Evolutionary conservation across 2,113 vertebrate genomes (phyloP).

Genomic region (Cavia aperea): DNA sequence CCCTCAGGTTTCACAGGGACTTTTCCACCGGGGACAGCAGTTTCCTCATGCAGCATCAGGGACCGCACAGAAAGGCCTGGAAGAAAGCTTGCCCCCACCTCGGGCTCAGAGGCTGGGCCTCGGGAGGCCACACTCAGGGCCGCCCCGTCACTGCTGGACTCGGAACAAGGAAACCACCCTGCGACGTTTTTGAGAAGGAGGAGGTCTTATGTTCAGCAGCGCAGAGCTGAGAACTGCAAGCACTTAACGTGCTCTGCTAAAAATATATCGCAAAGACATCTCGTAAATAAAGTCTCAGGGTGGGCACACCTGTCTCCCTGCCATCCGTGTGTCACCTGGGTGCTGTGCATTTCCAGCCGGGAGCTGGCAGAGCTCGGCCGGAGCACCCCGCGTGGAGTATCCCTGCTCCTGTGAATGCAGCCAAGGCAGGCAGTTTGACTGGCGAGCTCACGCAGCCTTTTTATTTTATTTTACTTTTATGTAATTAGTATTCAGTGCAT

Average conservation of each 20-base stretch:
- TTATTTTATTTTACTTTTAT: slow-evolving; percentile 65
- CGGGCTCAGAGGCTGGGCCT: too few species aligned
- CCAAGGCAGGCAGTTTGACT: background rate
- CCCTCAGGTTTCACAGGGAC: background rate
- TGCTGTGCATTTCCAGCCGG: background rate
- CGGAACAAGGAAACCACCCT: background rate
- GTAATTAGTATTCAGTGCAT: slow-evolving; percentile 77
- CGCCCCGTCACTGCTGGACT: rapidly evolving
- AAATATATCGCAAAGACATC: rapidly evolving
- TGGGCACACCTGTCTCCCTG: rapidly evolving
- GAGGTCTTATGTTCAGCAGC: background rate
- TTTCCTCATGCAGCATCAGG: rapidly evolving
- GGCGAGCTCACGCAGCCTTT: background rate
- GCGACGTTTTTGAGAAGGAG: background rate
- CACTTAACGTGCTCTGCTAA: rapidly evolving
- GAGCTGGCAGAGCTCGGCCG: background rate
- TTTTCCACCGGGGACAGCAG: background rate
- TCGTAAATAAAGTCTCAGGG: rapidly evolving
- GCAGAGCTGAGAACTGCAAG: too few species aligned
- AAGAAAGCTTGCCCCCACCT: background rate
- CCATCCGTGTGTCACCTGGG: rapidly evolving
- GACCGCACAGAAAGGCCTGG: rapidly evolving
- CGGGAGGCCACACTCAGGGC: rapidly evolving
- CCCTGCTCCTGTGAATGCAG: background rate
- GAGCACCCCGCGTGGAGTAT: background rate